Conservation (phyloP, 2,113 vertebrate species). For the Sterna hirundo region DNA sequence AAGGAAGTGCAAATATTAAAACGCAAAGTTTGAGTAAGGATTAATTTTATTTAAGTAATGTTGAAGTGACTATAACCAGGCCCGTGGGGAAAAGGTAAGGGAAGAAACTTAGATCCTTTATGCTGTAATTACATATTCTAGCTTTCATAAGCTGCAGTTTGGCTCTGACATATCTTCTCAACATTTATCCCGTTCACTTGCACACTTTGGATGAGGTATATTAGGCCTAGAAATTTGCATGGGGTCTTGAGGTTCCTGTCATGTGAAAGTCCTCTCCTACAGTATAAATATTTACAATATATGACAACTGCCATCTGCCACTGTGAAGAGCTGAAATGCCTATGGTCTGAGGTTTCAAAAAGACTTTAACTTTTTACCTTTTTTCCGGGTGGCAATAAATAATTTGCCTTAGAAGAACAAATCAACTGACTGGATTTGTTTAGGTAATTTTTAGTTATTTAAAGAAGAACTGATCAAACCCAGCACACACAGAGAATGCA, state of each 20-base stretch:
- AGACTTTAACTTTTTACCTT: slow-evolving; percentile 18
- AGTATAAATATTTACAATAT: slow-evolving; percentile 17
- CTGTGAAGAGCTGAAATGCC: neutral
- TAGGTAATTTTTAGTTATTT: neutral
- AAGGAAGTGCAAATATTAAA: neutral
- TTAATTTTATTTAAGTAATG: neutral
- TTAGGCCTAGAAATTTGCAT: slow-evolving; percentile 31
- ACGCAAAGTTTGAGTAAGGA: neutral
- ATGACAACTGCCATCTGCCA: slow-evolving; percentile 46
- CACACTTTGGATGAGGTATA: slow-evolving; percentile 2
- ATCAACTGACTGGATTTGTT: neutral
- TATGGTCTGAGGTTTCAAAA: slow-evolving; percentile 20
- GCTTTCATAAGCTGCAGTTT: neutral
- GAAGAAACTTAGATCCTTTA: neutral
- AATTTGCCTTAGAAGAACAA: neutral
- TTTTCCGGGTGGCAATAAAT: slow-evolving; percentile 26
- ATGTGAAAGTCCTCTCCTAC: slow-evolving; percentile 14
- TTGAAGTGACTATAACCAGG: neutral
- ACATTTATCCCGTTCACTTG: neutral
- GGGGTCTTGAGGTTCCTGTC: slow-evolving; percentile 35
- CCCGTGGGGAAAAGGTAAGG: neutral
- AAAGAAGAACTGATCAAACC: neutral
- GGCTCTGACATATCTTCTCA: neutral
- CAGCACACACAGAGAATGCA: neutral
- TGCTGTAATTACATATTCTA: neutral